A percentile compares a stretch with the other conserved stretches of the same genome.
phyloP scores from a whole-genome alignment of 2,888 invertebrate genomes.

The Cheiracanthium punctorium region DNA sequence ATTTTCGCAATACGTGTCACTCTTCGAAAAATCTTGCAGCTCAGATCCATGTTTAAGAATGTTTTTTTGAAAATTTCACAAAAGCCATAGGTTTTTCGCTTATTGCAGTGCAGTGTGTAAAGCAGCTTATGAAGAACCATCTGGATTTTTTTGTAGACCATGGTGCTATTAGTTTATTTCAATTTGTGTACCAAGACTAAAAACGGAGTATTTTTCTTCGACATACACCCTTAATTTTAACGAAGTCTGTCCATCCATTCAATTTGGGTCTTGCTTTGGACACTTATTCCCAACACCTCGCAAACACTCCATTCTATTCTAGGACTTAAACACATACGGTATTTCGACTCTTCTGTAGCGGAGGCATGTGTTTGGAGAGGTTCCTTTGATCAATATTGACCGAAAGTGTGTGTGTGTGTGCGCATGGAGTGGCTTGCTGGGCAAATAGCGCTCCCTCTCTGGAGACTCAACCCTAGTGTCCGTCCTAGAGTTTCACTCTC shows the following conservation, averaged over 20 bases:
- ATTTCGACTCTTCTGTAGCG: constrained; percentile 6
- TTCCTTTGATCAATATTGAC: constrained; percentile 66
- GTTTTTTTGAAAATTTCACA: too few relatives aligned
- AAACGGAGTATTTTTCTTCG: too few relatives aligned
- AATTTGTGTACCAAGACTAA: too few relatives aligned
- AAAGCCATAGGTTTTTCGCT: too few relatives aligned
- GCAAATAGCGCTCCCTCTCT: constrained; percentile 38
- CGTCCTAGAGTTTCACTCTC: neutral
- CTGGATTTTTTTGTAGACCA: too few relatives aligned
- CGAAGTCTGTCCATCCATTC: neutral
- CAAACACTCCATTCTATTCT: constrained; percentile 11
- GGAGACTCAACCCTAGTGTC: constrained; percentile 21
- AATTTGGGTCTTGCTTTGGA: neutral
- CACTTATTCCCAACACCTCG: neutral
- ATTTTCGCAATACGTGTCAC: too few relatives aligned
- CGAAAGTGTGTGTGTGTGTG: constrained; percentile 65
- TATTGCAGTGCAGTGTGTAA: too few relatives aligned
- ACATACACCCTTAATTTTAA: too few relatives aligned
- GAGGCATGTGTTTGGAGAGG: constrained; percentile 42
- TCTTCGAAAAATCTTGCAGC: too few relatives aligned
- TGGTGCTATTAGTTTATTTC: too few relatives aligned
- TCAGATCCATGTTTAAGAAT: too few relatives aligned
- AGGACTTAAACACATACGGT: constrained; percentile 4
- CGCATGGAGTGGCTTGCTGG: constrained; percentile 57
- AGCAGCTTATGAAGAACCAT: too few relatives aligned